Evolutionary conservation across 2,113 vertebrate species (phyloP), one percentile per base, ranked within the genome.

Genomic region (Parus major): DNA sequence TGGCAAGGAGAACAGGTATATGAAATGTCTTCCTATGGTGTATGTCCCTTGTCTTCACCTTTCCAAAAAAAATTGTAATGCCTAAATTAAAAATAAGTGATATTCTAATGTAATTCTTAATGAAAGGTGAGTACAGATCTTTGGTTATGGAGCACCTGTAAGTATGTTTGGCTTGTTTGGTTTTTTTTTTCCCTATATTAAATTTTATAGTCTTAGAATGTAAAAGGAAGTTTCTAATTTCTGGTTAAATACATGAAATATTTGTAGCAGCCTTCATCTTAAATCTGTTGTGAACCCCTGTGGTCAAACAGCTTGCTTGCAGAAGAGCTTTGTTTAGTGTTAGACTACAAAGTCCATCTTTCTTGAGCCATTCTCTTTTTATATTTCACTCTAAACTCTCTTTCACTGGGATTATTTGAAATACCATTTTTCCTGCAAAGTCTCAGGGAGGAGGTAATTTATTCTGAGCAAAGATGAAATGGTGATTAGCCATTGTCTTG

Each of bases 1-100:
- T 78, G 99, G 99, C 96, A 99, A 99, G 91, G 99, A 99, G 93
- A 99, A 98, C 98, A 99, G 99, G 99, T 99, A 98, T 35, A 94
- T 96, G 97, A 63, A 46, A 82, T 87, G 88, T 94, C 88, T 90
- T 85, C 41, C 55, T 88, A 53, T 73, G 94, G 47, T 84, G 15
- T 96, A 33, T 55, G 86, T 91, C 68, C 8, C 39, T 87, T 96
- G 94, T 97, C 89, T 89, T 86, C 86, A 71, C 57, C 15, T 69
- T 87, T 82, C 23, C 10, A 71, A 76, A 91, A 88, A 82, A 63
- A 81, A 46, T 11, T 79, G 28, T 59, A 59, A 68, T 79, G 88
- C 57, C 86, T 95, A 15, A 84, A 88, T 29, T 86, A 42, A 92
- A 93, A 92, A 88, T 57, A 66, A 44, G 20, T 95, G 31, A 52